A percentile compares a stretch with the other conserved stretches of the same genome.
Evolutionary conservation across 2,113 vertebrate species (phyloP).

Genomic region (Marmota monax): DNA sequence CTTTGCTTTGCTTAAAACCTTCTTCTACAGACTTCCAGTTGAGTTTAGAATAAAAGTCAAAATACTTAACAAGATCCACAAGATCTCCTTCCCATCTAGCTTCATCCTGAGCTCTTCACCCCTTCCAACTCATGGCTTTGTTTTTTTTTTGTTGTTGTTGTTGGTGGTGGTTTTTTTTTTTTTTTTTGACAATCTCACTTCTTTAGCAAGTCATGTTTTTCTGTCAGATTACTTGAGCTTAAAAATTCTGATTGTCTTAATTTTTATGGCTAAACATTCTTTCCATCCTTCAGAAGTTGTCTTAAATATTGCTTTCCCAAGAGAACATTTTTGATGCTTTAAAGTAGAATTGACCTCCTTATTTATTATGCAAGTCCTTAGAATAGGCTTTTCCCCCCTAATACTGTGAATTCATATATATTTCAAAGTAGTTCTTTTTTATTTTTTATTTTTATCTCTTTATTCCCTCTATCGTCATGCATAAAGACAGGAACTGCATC

Average conservation of each 20-base stretch:
- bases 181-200: not conserved
- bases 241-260: not conserved
- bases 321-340: not conserved
- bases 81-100: not conserved
- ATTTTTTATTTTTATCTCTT: not conserved
- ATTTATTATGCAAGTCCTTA: not conserved
- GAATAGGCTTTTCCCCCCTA: not conserved
- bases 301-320: not conserved
- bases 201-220: not conserved
- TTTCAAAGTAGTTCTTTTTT: not conserved
- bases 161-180: too few species aligned
- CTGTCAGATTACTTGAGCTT: not conserved
- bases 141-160: not conserved
- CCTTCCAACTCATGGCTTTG: not conserved
- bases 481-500: not conserved
- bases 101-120: not conserved
- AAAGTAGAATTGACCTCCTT: not conserved
- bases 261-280: constrained; percentile 10
- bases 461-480: not conserved
- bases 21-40: not conserved
- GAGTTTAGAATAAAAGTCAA: not conserved
- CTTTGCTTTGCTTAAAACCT: not conserved
- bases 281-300: not conserved
- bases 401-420: not conserved
- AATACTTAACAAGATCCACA: not conserved